Conservation (phyloP, 2,113 vertebrate genomes). For the Odontophorus gujanensis region DNA sequence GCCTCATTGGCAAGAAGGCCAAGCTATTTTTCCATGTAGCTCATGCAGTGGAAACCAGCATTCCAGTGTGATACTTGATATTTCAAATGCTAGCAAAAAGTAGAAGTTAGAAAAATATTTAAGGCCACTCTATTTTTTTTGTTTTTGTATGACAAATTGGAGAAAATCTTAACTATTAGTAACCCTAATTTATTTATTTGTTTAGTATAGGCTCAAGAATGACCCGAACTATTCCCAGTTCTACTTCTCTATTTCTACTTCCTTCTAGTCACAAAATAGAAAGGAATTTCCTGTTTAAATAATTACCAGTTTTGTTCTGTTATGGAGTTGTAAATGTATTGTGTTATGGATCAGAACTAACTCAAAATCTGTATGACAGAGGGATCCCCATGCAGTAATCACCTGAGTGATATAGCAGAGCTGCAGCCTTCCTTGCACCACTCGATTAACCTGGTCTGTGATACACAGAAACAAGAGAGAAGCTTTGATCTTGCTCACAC, state of each 20-base stretch:
- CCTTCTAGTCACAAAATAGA: not conserved
- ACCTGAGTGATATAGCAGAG: not conserved
- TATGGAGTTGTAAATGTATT: not conserved
- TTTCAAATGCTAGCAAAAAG: slow-evolving; percentile 50
- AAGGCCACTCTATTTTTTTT: not conserved
- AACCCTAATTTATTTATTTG: not conserved
- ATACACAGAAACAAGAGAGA: not conserved
- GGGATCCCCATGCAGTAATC: fast-evolving
- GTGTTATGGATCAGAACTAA: not conserved
- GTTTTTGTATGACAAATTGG: not conserved
- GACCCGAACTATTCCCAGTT: not conserved
- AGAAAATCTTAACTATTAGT: slow-evolving; percentile 2
- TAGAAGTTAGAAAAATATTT: slow-evolving; percentile 49
- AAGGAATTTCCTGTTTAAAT: not conserved
- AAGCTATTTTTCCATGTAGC: slow-evolving; percentile 61
- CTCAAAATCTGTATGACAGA: not conserved
- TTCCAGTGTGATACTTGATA: slow-evolving; percentile 40
- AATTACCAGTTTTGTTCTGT: not conserved
- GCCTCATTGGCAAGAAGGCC: slow-evolving; percentile 33
- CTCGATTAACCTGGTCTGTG: not conserved
- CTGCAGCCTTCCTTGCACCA: not conserved
- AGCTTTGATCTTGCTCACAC: fast-evolving
- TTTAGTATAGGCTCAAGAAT: not conserved
- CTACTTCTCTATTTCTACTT: not conserved
- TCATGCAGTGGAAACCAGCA: slow-evolving; percentile 55